phyloP scores from a whole-genome alignment of 2,888 invertebrate species.

The Brachynemurus nebulosus region DNA sequence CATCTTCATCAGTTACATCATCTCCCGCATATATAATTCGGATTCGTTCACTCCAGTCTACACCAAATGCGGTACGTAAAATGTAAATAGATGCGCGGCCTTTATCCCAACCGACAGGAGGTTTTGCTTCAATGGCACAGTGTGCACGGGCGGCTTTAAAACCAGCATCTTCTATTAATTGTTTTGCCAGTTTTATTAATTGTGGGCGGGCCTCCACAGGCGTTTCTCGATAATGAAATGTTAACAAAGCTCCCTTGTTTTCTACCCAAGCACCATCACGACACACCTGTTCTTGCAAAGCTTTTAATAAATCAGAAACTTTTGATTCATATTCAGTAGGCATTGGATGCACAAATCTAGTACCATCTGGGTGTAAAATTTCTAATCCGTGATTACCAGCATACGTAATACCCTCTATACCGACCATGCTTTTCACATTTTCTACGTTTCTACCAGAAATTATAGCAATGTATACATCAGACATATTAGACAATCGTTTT shows the following conservation, averaged over 20 bases:
- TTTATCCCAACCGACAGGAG: conserved; percentile 86
- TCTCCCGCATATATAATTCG: conserved; percentile 83
- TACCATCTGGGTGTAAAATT: conserved; percentile 80
- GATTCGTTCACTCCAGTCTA: conserved; percentile 84
- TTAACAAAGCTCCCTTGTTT: conserved; percentile 74
- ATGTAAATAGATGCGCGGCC: conserved; percentile 84
- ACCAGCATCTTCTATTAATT: conserved; percentile 59
- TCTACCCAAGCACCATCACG: conserved; percentile 85
- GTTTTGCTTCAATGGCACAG: conserved; percentile 81
- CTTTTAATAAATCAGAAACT: conserved; percentile 60
- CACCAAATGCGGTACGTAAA: conserved; percentile 74
- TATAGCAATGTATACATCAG: conserved; percentile 77
- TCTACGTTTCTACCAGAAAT: conserved; percentile 77
- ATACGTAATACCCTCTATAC: conserved; percentile 80
- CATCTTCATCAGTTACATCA: conserved; percentile 80
- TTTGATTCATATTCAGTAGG: conserved; percentile 71
- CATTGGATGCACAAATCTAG: conserved; percentile 84
- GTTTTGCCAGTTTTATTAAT: conserved; percentile 56
- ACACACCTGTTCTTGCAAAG: conserved; percentile 72
- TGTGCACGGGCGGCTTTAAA: conserved; percentile 69
- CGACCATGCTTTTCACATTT: conserved; percentile 82
- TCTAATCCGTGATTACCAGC: conserved; percentile 83
- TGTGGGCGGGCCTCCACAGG: conserved; percentile 51
- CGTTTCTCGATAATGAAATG: conserved; percentile 79
- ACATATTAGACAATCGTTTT: conserved; percentile 67